Percentiles rank a stretch among this genome's conserved stretches.
phyloP scores from a whole-genome alignment of 1,140 invertebrate genomes.

The Aphaenogaster ashmeadi region DNA sequence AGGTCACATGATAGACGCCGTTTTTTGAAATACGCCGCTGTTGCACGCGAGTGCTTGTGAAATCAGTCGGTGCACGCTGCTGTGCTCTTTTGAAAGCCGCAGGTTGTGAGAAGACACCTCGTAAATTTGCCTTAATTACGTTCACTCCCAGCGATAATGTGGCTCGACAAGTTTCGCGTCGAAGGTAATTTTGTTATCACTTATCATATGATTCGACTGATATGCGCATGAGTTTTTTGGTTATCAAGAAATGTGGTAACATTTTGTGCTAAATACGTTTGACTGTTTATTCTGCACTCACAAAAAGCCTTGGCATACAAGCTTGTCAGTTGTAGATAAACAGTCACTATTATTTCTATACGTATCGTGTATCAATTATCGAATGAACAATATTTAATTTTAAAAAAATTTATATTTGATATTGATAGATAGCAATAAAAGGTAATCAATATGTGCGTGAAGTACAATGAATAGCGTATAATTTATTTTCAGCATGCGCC shows the following conservation, averaged over 20 bases:
- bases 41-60: constrained; percentile 64
- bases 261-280: neutral
- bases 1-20: constrained; percentile 48
- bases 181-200: constrained; percentile 4
- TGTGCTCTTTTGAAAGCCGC: neutral
- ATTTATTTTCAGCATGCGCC: neutral
- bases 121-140: constrained; percentile 68
- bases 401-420: constrained; percentile 14
- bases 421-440: neutral
- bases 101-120: constrained; percentile 58
- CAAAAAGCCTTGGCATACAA: neutral
- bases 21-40: constrained; percentile 69
- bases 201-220: neutral
- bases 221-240: neutral
- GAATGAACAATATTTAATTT: neutral
- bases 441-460: neutral
- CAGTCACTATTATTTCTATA: neutral
- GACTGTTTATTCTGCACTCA: neutral
- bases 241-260: neutral
- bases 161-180: constrained; percentile 54
- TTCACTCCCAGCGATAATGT: constrained; percentile 58
- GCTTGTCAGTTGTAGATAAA: neutral
- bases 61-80: neutral
- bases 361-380: neutral
- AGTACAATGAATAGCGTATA: neutral